Base-by-base conservation (phyloP, 2,797 vertebrate species). In the Notolabrus celidotus region DNA sequence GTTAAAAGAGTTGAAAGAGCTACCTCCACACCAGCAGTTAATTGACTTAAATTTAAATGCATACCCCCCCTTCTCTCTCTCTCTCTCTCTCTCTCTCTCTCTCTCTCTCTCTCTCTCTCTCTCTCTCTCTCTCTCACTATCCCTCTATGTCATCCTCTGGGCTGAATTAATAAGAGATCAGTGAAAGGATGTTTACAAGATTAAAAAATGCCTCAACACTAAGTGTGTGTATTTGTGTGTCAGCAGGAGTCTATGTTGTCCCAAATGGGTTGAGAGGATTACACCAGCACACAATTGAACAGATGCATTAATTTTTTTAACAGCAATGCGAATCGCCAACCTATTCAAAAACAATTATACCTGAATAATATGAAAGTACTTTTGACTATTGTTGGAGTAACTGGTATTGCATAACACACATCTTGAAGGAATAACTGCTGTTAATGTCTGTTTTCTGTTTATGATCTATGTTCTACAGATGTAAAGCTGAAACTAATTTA, bases 181-280 rank as follows among this genome's bases (percentile, higher is more conserved):
- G 81, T 77, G 77, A 82, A 77, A 77, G 84, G 68, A 86, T 89
- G 83, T 92, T 91, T 89, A 89, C 87, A 89, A 89, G 85, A 88
- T 88, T 73, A 90, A 86, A 80, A 87, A 88, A 84, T 84, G 76
- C 80, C 76, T 85, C 71, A 79, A 84, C 85, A 83, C 71, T 84
- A 68, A 66, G 65, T 83, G 54, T 74, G 74, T 77, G 57, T 78
- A 55, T 66, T 47, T 68, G 69, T 64, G 66, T 72, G 65, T 79
- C 73, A 59, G 59, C 55, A 22, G 45, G 50, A 80, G 66, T 76
- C 55, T 80, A 36, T 62, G 57, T 71, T 78, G 53, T 79, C 79
- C 81, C 87, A 65, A 51, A 77, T 72, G 80, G 51, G 36, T 41
- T 72, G 46, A 60, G 42, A 56, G 58, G 66, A 85, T 84, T 77